These are phyloP conservation scores for Palythoa grandiflora DNA, from an alignment of 92 coral and sea anemone species.

Conservation along the genomic window DNA sequence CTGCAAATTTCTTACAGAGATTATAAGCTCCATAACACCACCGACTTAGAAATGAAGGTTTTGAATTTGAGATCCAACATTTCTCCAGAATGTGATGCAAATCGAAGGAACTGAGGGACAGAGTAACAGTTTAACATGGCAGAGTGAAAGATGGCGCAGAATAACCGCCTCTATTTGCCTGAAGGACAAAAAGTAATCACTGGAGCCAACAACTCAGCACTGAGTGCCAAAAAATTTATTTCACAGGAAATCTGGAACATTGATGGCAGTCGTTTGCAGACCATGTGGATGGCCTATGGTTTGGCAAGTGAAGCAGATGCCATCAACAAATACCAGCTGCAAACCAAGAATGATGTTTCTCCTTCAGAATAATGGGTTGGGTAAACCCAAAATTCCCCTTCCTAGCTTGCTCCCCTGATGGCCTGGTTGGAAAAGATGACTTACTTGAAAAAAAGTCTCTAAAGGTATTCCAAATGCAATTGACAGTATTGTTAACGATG, in stretches of 20 bases:
- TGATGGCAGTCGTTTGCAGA: not conserved
- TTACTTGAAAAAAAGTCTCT: not conserved
- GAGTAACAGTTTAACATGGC: slow-evolving; percentile 59
- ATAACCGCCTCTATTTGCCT: slow-evolving; percentile 66
- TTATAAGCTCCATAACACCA: slow-evolving; percentile 30
- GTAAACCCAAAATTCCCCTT: not conserved
- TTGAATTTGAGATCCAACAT: slow-evolving; percentile 12
- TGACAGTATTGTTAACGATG: slow-evolving; percentile 30
- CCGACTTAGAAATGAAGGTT: slow-evolving; percentile 20
- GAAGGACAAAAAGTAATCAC: slow-evolving; percentile 15
- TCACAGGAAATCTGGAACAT: slow-evolving; percentile 41
- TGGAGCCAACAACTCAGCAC: slow-evolving; percentile 7
- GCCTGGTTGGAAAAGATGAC: not conserved
- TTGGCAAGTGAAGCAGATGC: slow-evolving; percentile 39
- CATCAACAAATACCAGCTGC: slow-evolving; percentile 30
- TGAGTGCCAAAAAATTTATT: slow-evolving; percentile 32
- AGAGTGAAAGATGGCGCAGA: slow-evolving; percentile 47
- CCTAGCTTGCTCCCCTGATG: not conserved
- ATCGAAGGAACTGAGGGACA: slow-evolving; percentile 49
- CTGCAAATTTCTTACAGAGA: slow-evolving; percentile 43
- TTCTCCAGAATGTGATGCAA: slow-evolving; percentile 8
- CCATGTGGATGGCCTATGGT: slow-evolving; percentile 38
- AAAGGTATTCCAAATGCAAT: not conserved
- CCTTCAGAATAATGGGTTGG: slow-evolving; percentile 55
- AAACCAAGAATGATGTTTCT: slow-evolving; percentile 20